phyloP scores from a whole-genome alignment of 2,113 vertebrate species.

The Ceratotherium simum region DNA sequence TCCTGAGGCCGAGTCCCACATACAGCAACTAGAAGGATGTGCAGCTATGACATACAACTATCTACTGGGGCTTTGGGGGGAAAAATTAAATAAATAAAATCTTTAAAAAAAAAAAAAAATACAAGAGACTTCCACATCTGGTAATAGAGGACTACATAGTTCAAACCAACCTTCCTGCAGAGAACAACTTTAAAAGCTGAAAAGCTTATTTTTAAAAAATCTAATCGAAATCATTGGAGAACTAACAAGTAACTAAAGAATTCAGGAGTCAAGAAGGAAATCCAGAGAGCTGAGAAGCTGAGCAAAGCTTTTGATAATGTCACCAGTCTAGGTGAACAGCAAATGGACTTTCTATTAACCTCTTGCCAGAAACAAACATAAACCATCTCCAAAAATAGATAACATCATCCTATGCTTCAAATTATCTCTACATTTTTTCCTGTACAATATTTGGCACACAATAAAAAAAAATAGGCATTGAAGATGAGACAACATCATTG shows the following conservation, averaged over 20 bases:
- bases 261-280: not conserved
- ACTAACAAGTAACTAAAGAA: not conserved
- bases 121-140: not conserved
- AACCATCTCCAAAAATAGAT: not conserved
- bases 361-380: not conserved
- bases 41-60: too few species aligned
- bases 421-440: not conserved
- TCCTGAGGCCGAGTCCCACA: too few species aligned
- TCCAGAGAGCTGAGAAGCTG: not conserved
- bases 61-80: too few species aligned
- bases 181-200: not conserved
- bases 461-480: not conserved
- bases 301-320: not conserved
- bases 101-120: slow-evolving; percentile 16
- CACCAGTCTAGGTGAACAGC: not conserved
- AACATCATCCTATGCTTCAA: not conserved
- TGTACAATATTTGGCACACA: not conserved
- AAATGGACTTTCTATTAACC: not conserved
- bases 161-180: not conserved
- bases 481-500: not conserved
- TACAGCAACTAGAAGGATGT: too few species aligned
- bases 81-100: too few species aligned
- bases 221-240: not conserved
- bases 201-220: not conserved
- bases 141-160: not conserved